Percentiles rank a stretch among this genome's conserved stretches.
phyloP scores from a whole-genome alignment of 2,888 invertebrate genomes.

The Argyresthia albistria region DNA sequence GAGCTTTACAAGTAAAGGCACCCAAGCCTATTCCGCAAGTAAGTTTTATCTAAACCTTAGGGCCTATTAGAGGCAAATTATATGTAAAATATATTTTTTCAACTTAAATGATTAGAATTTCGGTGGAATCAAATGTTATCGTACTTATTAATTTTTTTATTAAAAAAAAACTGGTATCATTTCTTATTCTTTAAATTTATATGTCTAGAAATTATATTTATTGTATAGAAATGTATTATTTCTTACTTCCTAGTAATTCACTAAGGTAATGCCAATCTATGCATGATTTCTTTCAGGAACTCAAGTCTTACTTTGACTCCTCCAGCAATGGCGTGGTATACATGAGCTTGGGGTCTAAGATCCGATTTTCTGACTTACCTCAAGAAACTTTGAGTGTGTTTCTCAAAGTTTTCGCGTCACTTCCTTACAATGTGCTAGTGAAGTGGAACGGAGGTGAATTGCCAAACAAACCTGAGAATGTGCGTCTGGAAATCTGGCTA shows the following conservation, averaged over 20 bases:
- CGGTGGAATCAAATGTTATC: too few relatives aligned
- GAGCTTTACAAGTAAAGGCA: slow-evolving; percentile 1
- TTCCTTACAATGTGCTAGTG: slow-evolving; percentile 4
- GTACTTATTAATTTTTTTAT: too few relatives aligned
- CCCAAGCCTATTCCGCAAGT: slow-evolving; percentile 2
- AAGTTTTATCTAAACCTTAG: too few relatives aligned
- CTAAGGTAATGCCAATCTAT: too few relatives aligned
- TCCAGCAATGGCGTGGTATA: slow-evolving; percentile 3
- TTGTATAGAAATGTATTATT: too few relatives aligned
- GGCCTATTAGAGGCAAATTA: too few relatives aligned
- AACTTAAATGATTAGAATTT: too few relatives aligned
- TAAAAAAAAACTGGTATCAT: too few relatives aligned
- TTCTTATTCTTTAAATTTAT: too few relatives aligned
- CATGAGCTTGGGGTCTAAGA: slow-evolving; percentile 5
- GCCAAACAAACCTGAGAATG: not conserved
- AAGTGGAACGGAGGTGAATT: slow-evolving; percentile 4
- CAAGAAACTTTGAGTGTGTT: not conserved
- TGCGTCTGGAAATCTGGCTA: slow-evolving; percentile 1
- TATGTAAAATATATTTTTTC: too few relatives aligned
- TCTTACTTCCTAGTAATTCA: too few relatives aligned
- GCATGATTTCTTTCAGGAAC: not conserved
- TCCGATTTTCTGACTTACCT: slow-evolving; percentile 1
- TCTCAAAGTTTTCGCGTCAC: slow-evolving; percentile 2
- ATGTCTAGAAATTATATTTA: too few relatives aligned
- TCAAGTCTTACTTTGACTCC: not conserved